Evolutionary conservation across 37 sponge, comb jelly and placozoan genomes (phyloP), one percentile per base, ranked within the genome.

Genomic region (Beroe forskalii): DNA sequence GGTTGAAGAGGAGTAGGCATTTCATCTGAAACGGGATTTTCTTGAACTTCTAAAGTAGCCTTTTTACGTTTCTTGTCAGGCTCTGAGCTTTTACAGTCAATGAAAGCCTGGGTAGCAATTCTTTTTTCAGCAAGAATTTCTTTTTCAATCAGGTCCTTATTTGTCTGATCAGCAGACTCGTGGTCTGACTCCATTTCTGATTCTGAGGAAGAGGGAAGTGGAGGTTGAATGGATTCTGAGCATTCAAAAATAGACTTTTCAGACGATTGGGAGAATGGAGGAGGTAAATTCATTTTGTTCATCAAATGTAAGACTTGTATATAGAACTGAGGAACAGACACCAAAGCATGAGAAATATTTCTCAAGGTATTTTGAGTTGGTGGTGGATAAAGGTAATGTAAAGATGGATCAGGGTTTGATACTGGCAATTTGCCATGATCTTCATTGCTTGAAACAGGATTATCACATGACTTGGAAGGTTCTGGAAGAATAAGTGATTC

Each of bases 251-350:
- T 41, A 1, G 86, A 80, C 40, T 80, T 80, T 44, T 80, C 86
- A 14, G 86, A 38, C 6, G 86, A 80, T 37, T 80, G 90, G 0
- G 93, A 90, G 93, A 97, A 95, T 1, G 97, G 95, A 61, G 95
- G 94, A 25, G 97, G 97, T 0, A 97, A 90, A 40, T 97, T 94
- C 96, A 97, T 93, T 92, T 91, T 94, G 76, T 97, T 94, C 95
- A 95, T 95, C 42, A 94, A 32, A 55, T 97, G 95, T 33, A 97
- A 92, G 0, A 97, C 97, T 76, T 96, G 97, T 24, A 67, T 76
- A 60, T 96, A 96, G 63, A 95, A 90, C n/a, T 92, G 44, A 6
- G 95, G 94, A 0, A 95, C 92, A 61, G 94, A 91, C 30, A 92
- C 91, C 20, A 95, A 62, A 24, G 95, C 93, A 80, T 94, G 92